Percentiles rank a stretch among this genome's conserved stretches.
These are phyloP conservation scores for Entelurus aequoreus DNA, from an alignment of 2,113 vertebrate genomes.

Conservation along the genomic window DNA sequence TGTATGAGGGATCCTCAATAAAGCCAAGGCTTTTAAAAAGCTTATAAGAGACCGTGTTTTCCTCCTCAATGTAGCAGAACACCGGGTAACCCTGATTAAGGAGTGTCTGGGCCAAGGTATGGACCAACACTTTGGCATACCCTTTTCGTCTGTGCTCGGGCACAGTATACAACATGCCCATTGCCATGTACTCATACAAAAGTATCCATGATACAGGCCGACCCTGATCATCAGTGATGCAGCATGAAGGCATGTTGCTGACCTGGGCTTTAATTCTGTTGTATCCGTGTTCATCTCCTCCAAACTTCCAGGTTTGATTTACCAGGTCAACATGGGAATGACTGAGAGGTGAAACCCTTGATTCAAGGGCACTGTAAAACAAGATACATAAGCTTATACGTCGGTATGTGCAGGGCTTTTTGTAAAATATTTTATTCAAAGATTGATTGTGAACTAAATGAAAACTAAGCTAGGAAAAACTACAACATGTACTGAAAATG, in stretches of 20 bases:
- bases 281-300: not conserved
- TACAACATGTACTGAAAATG: no score
- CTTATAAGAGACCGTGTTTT: not conserved
- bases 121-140: constrained; percentile 2
- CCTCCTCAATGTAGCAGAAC: constrained; percentile 4
- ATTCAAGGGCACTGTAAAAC: constrained; percentile 10
- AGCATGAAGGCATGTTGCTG: constrained; percentile 5
- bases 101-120: constrained; percentile 5
- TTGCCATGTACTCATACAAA: not conserved
- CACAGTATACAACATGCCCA: constrained; percentile 6
- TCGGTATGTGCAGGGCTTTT: no score
- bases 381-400: not conserved
- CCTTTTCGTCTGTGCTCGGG: constrained; percentile 7
- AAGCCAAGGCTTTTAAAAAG: constrained; percentile 4
- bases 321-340: constrained; percentile 33
- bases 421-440: no score
- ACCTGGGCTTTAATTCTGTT: not conserved
- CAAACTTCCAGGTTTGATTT: constrained; percentile 16
- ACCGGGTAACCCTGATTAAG: constrained; percentile 1
- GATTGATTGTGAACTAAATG: no score
- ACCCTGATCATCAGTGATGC: constrained; percentile 2
- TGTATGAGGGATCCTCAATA: constrained; percentile 7
- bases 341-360: constrained; percentile 44
- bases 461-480: no score
- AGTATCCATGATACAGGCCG: constrained; percentile 7